Base-by-base conservation (phyloP, 1,140 invertebrate genomes). In the Caerostris darwini region DNA sequence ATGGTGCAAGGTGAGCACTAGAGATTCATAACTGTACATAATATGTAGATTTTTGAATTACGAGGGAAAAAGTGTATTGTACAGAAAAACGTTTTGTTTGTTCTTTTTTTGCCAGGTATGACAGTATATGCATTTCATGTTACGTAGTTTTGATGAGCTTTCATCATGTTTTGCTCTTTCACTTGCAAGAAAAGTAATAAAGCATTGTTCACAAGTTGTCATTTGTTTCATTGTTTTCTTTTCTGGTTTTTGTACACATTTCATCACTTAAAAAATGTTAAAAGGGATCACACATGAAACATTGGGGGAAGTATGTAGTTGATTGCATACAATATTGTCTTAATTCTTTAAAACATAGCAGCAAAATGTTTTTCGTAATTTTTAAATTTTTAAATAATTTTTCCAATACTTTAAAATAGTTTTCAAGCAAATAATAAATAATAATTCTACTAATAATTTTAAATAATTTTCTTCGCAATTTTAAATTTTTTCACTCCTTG, bases 61-160 rank as follows among this genome's bases (percentile, higher is more conserved):
- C 53, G 59, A 50, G 58, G 59, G 86, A 88, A 81, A 81, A 50
- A 64, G 8, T 88, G 57, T 64, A 88, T 14, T 88, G 86, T 88
- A 88, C 86, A 88, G 86, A 67, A 10, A 81, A 8, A 10, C 34
- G 6, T 53, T 88, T 59, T 64, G 53, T 88, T 64, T 85, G 83
- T 58, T 59, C 54, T 64, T 61, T 88, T 56, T 58, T 14, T 85
- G 53, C 53, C 53, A 34, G 53, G n/a, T 19, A 71, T 57, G 34
- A 64, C 57, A 87, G 57, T 59, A 64, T 87, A 87, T 61, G 57
- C 85, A 87, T 87, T 87, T 87, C 85, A 90, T 67, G 67, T 90
- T 90, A 90, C 77, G 67, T 90, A 90, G 88, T 90, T 90, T 34
- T 64, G 88, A 77, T 90, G 88, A 90, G 88, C 54, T 56, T 90